These are phyloP conservation scores for Watsonalla cultraria DNA, from an alignment of 2,888 invertebrate genomes.

Conservation along the genomic window DNA sequence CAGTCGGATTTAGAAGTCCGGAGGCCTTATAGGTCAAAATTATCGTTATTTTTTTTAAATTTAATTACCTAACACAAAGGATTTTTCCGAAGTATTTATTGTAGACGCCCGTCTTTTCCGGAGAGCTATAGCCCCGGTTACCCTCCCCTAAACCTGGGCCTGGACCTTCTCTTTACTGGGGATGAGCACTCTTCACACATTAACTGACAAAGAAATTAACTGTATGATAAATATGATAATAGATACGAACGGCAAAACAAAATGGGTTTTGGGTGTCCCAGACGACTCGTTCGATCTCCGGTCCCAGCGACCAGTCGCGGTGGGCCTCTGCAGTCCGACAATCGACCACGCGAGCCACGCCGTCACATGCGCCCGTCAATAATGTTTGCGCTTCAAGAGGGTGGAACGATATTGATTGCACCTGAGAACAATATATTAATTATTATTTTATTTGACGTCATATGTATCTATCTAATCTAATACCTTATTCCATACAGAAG, in stretches of 20 bases:
- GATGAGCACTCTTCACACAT: too few species aligned
- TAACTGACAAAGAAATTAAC: not conserved
- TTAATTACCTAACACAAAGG: too few species aligned
- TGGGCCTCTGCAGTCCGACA: conserved; percentile 81
- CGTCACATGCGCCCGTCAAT: conserved; percentile 91
- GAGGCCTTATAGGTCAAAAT: too few species aligned
- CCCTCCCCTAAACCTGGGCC: too few species aligned
- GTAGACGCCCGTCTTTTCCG: too few species aligned
- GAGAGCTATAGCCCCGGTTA: too few species aligned
- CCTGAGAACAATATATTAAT: conserved; percentile 37
- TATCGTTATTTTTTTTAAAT: too few species aligned
- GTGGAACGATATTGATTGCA: conserved; percentile 92
- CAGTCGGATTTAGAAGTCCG: too few species aligned
- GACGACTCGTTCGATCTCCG: conserved; percentile 90
- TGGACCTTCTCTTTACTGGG: too few species aligned
- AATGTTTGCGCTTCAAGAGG: conserved; percentile 89
- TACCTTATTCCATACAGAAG: not conserved
- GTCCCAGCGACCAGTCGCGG: conserved; percentile 85
- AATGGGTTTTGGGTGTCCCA: conserved; percentile 92
- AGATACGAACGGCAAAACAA: conserved; percentile 84
- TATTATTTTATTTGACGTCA: not conserved
- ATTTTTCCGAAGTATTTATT: too few species aligned
- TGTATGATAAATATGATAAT: not conserved
- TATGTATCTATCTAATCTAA: not conserved
- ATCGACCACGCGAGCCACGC: conserved; percentile 87